phyloP scores from a whole-genome alignment of 2,797 vertebrate genomes.

The Sarcoramphus papa region DNA sequence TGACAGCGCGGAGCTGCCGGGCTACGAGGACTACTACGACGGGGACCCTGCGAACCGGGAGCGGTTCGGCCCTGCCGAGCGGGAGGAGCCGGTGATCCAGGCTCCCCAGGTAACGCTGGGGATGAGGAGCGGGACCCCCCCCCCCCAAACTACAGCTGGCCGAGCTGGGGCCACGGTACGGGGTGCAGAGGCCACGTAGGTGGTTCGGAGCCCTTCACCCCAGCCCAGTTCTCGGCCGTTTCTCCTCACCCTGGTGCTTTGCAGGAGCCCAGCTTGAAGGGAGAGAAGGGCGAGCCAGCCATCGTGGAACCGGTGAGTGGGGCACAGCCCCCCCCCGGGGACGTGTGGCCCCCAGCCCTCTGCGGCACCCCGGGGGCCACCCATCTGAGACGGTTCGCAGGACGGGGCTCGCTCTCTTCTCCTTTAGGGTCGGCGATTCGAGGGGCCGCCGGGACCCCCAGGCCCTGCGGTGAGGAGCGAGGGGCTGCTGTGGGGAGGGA shows the following conservation, averaged over 20 bases:
- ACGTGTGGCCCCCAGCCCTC: too few species aligned
- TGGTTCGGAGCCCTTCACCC: not conserved
- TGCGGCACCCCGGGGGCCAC: not conserved
- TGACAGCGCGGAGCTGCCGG: not conserved
- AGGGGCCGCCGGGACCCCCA: slow-evolving; percentile 79
- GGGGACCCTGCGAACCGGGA: not conserved
- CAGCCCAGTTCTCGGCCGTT: rapidly evolving
- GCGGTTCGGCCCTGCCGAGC: slow-evolving; percentile 70
- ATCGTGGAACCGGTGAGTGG: slow-evolving; percentile 82
- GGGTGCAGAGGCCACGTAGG: not conserved
- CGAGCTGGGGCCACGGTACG: rapidly evolving
- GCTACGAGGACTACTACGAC: slow-evolving; percentile 75
- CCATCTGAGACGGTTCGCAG: rapidly evolving
- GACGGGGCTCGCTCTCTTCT: not conserved
- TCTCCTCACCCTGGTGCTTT: not conserved
- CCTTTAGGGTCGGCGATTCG: slow-evolving; percentile 75
- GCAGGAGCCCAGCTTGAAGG: slow-evolving; percentile 75
- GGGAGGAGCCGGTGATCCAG: slow-evolving; percentile 24
- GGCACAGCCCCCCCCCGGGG: not conserved
- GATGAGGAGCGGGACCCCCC: too few species aligned
- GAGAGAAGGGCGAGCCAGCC: slow-evolving; percentile 86
- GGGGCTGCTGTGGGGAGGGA: not conserved
- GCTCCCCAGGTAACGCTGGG: not conserved
- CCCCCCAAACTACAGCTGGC: rapidly evolving
- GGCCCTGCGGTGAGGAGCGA: slow-evolving; percentile 78